These are phyloP conservation scores for Leptopilina syphax DNA, from an alignment of 2,888 invertebrate species.

Conservation along the genomic window DNA sequence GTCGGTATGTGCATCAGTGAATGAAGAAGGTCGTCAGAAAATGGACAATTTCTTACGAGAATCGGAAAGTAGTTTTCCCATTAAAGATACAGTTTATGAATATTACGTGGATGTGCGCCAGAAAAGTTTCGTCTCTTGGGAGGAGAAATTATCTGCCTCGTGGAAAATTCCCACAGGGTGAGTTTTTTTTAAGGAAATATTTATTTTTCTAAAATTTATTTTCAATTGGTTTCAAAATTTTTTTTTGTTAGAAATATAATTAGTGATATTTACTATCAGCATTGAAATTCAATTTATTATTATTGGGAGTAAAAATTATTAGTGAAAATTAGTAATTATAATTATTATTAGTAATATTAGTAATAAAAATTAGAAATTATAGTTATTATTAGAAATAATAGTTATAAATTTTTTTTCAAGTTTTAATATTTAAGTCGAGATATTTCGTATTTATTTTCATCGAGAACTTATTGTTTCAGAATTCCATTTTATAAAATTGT, in stretches of 20 bases:
- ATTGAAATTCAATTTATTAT: too few relatives aligned
- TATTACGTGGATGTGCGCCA: slow-evolving; percentile 90
- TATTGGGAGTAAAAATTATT: too few relatives aligned
- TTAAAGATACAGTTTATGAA: slow-evolving; percentile 92
- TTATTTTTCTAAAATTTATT: neutral
- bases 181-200: slow-evolving; percentile 52
- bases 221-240: too few relatives aligned
- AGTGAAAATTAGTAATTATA: too few relatives aligned
- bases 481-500: slow-evolving; percentile 89
- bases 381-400: too few relatives aligned
- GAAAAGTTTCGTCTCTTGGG: slow-evolving; percentile 87
- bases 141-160: slow-evolving; percentile 84
- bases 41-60: slow-evolving; percentile 89
- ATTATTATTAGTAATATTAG: too few relatives aligned
- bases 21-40: slow-evolving; percentile 86
- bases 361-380: too few relatives aligned
- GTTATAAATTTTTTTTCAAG: too few relatives aligned
- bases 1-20: slow-evolving; percentile 90
- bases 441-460: slow-evolving; percentile 9
- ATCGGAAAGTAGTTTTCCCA: slow-evolving; percentile 88
- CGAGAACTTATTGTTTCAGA: slow-evolving; percentile 73
- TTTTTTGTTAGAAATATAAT: too few relatives aligned
- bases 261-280: too few relatives aligned
- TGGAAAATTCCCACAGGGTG: slow-evolving; percentile 86
- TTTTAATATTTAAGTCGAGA: neutral